phyloP scores from a whole-genome alignment of 2,113 vertebrate genomes.

The Jaculus jaculus region DNA sequence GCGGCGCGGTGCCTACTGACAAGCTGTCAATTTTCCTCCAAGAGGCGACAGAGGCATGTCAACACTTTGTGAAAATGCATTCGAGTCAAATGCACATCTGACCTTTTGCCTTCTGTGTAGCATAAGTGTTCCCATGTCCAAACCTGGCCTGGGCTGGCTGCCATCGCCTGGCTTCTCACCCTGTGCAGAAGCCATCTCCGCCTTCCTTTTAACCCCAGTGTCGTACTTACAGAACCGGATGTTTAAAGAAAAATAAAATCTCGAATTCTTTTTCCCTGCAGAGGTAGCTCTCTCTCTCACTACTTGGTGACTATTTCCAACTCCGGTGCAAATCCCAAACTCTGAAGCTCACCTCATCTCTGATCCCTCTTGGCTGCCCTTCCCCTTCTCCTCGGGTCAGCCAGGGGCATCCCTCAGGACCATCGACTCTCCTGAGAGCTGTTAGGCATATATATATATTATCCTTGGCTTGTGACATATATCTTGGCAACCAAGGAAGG shows the following conservation, averaged over 20 bases:
- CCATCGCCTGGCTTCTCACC: not conserved
- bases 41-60: conserved; percentile 12
- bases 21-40: conserved; percentile 53
- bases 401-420: not conserved
- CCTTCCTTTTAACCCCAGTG: not conserved
- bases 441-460: not conserved
- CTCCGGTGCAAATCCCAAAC: not conserved
- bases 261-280: not conserved
- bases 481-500: not conserved
- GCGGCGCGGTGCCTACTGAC: conserved; percentile 22
- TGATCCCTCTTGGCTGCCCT: not conserved
- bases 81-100: conserved; percentile 30
- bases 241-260: not conserved
- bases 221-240: not conserved
- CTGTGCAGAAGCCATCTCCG: not conserved
- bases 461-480: not conserved
- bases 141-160: not conserved
- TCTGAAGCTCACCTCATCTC: not conserved
- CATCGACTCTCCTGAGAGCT: not conserved
- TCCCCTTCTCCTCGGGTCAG: not conserved
- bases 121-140: not conserved
- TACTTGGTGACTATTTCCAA: not conserved
- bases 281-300: not conserved
- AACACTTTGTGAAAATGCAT: conserved; percentile 41
- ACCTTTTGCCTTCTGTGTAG: not conserved